A percentile compares a stretch with the other conserved stretches of the same genome.
Conservation (phyloP, 2,797 vertebrate genomes). For the Anableps anableps region DNA sequence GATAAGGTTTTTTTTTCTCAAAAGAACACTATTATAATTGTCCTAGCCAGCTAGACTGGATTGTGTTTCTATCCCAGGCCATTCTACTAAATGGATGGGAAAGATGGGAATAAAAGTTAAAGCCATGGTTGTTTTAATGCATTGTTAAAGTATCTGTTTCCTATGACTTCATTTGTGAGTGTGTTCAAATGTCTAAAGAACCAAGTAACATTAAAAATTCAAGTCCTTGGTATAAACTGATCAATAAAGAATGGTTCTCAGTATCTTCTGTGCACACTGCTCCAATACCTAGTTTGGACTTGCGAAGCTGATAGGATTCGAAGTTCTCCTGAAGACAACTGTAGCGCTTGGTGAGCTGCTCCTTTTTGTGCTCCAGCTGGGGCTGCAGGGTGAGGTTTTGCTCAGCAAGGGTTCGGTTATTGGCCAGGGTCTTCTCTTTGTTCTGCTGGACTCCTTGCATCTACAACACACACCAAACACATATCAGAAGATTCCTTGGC, state of each 20-base stretch:
- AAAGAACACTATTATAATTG: neutral
- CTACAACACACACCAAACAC: constrained; percentile 67
- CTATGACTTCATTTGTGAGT: constrained; percentile 8
- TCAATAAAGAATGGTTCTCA: constrained; percentile 2
- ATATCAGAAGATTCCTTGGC: neutral
- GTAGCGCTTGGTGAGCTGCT: constrained; percentile 87
- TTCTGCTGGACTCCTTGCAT: constrained; percentile 90
- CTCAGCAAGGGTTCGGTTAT: constrained; percentile 93
- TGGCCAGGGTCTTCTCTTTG: constrained; percentile 91
- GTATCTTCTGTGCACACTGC: neutral
- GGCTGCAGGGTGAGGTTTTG: constrained; percentile 93
- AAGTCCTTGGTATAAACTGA: neutral
- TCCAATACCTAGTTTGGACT: constrained; percentile 89
- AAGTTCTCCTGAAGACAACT: constrained; percentile 87
- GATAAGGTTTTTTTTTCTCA: neutral
- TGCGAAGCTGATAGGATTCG: constrained; percentile 94
- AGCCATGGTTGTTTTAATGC: neutral
- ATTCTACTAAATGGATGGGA: neutral
- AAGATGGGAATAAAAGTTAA: neutral
- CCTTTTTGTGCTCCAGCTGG: constrained; percentile 88
- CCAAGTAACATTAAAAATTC: constrained; percentile 1
- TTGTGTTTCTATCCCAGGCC: neutral
- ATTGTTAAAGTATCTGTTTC: neutral
- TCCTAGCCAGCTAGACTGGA: neutral
- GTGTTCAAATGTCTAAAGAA: constrained; percentile 10